Evolutionary conservation across 2,797 vertebrate species (phyloP).

Genomic region (Thamnophis elegans): DNA sequence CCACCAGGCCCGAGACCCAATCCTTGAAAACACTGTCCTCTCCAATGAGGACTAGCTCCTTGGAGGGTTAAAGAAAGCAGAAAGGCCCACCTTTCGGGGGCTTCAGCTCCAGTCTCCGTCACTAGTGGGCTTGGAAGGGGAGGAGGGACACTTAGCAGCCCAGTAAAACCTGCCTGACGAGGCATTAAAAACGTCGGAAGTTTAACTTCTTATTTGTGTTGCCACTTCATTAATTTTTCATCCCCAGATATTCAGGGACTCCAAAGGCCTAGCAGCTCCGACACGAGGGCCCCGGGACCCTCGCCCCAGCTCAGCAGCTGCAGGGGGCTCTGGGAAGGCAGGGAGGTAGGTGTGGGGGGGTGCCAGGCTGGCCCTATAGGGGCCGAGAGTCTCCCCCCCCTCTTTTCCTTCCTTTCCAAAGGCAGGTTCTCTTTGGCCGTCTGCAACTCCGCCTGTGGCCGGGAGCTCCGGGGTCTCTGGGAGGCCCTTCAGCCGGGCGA

Average conservation of each 20-base stretch:
- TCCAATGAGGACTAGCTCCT: not conserved
- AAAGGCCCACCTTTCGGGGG: rapidly evolving
- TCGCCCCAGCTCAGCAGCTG: not conserved
- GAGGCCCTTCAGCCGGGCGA: slow-evolving; percentile 73
- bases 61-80: not conserved
- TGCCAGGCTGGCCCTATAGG: too few relatives aligned
- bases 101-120: not conserved
- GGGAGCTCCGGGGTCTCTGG: slow-evolving; percentile 51
- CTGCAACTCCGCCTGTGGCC: slow-evolving; percentile 60
- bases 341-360: too few relatives aligned
- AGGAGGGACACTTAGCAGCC: not conserved
- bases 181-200: not conserved
- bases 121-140: rapidly evolving
- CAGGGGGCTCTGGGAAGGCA: not conserved
- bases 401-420: not conserved
- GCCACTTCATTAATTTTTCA: not conserved
- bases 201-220: not conserved
- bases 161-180: not conserved
- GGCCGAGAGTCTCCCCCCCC: too few relatives aligned
- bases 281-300: not conserved
- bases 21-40: not conserved
- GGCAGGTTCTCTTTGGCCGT: slow-evolving; percentile 60
- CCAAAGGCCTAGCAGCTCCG: not conserved
- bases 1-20: not conserved
- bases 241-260: not conserved